A percentile compares a stretch with the other conserved stretches of the same genome.
Conservation (phyloP, 2,888 invertebrate genomes). For the Acanthococcus lagerstroemiae region DNA sequence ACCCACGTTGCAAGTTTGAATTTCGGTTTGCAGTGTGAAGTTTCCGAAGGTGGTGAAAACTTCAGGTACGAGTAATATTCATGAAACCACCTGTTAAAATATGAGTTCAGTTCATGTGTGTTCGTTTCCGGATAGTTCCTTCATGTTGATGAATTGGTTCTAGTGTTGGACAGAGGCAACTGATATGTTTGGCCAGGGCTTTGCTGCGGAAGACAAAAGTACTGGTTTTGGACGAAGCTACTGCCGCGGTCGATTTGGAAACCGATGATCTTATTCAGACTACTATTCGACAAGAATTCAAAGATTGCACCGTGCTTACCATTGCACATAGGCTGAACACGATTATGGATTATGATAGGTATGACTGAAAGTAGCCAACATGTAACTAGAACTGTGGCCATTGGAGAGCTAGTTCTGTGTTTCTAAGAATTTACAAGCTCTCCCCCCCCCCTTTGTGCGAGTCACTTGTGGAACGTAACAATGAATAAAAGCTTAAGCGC, state of each 20-base stretch:
- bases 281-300: constrained; percentile 79
- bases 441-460: no score
- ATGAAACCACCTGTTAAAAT: no score
- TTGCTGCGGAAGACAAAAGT: constrained; percentile 76
- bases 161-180: constrained; percentile 84
- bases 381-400: no score
- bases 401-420: no score
- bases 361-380: no score
- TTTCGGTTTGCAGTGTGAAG: constrained; percentile 68
- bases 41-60: constrained; percentile 88
- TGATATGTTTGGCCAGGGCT: constrained; percentile 76
- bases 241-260: constrained; percentile 82
- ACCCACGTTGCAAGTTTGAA: constrained; percentile 65
- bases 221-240: constrained; percentile 76
- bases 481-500: no score
- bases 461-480: no score
- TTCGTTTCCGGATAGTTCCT: neutral
- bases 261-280: constrained; percentile 82
- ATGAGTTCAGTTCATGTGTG: no score
- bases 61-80: constrained; percentile 40
- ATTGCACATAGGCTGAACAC: no score
- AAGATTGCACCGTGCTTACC: constrained; percentile 77
- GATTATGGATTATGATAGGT: no score
- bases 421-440: no score
- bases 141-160: neutral